Base-by-base conservation (phyloP, 2,797 vertebrate genomes). In the Sebastes steindachneri region DNA sequence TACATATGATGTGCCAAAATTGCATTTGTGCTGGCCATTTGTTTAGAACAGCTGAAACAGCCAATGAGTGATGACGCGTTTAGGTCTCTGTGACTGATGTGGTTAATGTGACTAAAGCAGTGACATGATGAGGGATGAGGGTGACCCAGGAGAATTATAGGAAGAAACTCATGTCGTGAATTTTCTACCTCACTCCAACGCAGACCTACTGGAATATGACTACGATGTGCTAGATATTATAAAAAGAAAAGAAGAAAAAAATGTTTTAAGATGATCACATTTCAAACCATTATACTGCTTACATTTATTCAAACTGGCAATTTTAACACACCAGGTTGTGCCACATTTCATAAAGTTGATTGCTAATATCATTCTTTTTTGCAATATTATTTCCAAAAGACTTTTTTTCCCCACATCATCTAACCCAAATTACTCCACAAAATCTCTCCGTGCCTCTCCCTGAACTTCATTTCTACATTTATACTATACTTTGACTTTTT, bases 11-110 rank as follows among this genome's bases (percentile, higher is more conserved):
- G 9, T 85, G 92, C 95, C 91, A 93, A 95, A 96, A 96, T 95
- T 96, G 92, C 93, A 96, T 97, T 96, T 96, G 92, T 94, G 93
- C 87, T 88, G 89, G 89, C 95, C 94, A 95, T 96, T 96, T 96
- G 93, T 95, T 95, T 25, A 7, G 70, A 73, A 41, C 26, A 48
- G 66, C 31, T 69, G 75, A 76, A 79, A 67, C 54, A 83, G 71
- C 41, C 65, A 9, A 25, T 86, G 83, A 90, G 37, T 55, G 73
- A 86, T 74, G 85, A 75, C 15, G 10, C 37, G 54, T 23, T 23
- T 79, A 35, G 73, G 74, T 94, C 94, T 84, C 93, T 81, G 78
- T 95, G 94, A 96, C 95, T 96, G 96, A 96, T 96, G 96, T 93
- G 94, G 95, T 96, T 96, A 96, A 75, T 77, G 76, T 64, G 73